These are phyloP conservation scores for Eulemur rubriventer DNA, from an alignment of 2,797 vertebrate genomes.

Conservation along the genomic window DNA sequence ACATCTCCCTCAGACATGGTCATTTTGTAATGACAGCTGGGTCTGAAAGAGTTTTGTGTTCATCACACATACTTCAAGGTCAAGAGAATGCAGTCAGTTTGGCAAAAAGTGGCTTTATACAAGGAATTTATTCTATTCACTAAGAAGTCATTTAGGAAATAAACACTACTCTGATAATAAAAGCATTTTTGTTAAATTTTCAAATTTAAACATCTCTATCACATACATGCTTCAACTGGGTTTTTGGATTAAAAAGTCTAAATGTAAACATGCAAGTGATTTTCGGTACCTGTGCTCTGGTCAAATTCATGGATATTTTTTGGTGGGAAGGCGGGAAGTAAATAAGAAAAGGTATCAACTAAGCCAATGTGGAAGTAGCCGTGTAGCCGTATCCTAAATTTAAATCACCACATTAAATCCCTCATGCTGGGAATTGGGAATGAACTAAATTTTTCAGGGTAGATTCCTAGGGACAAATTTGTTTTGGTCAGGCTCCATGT, in stretches of 20 bases:
- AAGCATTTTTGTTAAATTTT: background rate
- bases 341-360: background rate
- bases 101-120: background rate
- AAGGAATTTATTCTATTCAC: background rate
- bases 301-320: background rate
- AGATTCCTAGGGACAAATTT: background rate
- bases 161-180: background rate
- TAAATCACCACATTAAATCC: background rate
- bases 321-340: background rate
- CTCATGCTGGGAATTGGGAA: background rate
- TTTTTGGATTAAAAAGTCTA: background rate
- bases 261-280: background rate
- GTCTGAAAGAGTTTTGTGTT: background rate
- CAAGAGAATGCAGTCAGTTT: background rate
- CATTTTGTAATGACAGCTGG: background rate
- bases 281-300: background rate
- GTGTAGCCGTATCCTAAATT: background rate
- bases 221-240: background rate
- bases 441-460: background rate
- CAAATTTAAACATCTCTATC: background rate
- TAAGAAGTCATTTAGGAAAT: background rate
- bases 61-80: conserved; percentile 1
- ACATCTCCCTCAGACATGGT: background rate
- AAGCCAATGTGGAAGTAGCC: background rate
- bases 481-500: background rate